Evolutionary conservation across 2,888 invertebrate species (phyloP).

Genomic region (Rotaria sp.): DNA sequence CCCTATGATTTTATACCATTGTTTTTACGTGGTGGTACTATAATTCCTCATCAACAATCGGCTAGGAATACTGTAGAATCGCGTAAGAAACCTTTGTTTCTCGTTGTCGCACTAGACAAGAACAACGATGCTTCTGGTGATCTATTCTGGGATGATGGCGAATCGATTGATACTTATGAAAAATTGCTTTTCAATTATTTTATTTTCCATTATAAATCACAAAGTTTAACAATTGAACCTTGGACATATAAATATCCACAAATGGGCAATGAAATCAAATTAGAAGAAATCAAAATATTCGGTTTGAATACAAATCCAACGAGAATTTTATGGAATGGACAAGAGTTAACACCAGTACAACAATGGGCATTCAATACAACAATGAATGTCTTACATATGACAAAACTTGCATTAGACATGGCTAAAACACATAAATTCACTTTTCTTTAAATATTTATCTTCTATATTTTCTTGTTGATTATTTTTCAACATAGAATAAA

Average conservation of each 20-base stretch:
- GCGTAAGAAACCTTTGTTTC: neutral
- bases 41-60: conserved; percentile 44
- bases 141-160: neutral
- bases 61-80: conserved; percentile 35
- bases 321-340: neutral
- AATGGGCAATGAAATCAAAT: neutral
- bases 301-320: neutral
- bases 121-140: neutral
- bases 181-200: conserved; percentile 7
- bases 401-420: neutral
- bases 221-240: neutral
- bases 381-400: neutral
- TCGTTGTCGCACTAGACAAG: neutral
- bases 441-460: neutral
- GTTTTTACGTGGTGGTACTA: conserved; percentile 48
- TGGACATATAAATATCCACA: neutral
- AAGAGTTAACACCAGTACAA: neutral
- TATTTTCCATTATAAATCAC: conserved; percentile 7
- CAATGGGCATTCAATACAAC: neutral
- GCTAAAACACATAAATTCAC: neutral
- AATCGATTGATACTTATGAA: conserved; percentile 28
- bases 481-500: too few relatives aligned
- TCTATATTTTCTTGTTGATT: too few relatives aligned
- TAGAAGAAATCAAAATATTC: conserved; percentile 30
- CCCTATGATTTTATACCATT: conserved; percentile 43